Evolutionary conservation across 2,113 vertebrate genomes (phyloP), one percentile per base, ranked within the genome.

Genomic region (Siphamia tubifer): DNA sequence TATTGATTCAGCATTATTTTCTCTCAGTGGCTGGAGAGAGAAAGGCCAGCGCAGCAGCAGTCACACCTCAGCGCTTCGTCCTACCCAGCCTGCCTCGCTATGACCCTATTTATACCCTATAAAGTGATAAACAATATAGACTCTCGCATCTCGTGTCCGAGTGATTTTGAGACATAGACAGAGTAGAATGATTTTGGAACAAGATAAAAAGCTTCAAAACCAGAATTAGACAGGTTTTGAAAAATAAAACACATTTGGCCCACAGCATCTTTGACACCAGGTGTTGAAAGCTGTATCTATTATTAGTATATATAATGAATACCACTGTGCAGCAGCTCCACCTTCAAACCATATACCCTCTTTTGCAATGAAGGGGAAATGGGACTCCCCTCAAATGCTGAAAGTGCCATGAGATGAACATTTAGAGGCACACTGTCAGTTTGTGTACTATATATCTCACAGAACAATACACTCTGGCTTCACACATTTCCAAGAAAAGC

Each of bases 1-100:
- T 86, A 89, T 91, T 85, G 89, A 91, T 89, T 91, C 89, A 91
- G 89, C 87, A 82, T 83, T 88, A 89, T 91, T 91, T 88, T 85
- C 80, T 79, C 79, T 79, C 79, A 82, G 82, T 81, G 84, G 86
- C 82, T 81, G 74, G 79, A 86, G 81, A 80, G 52, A 65, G 74
- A 85, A 87, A 81, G 78, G 78, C 85, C 82, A 80, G 78, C 82
- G 39, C 87, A 88, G 89, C 89, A 85, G 87, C 74, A 82, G 87
- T 90, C 87, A 85, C 84, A 86, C 72, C 77, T 86, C 79, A 79
- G 55, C 31, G 66, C 78, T 44, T 51, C 25, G 9, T 56, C 62
- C 66, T 5, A 20, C 44, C 49, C 31, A 1, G 10, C 53, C 55
- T 17, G 45, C 49, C 39, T 63, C 16, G 42, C 68, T 55, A 6